Conservation (phyloP, 1,140 invertebrate genomes). For the Drosophila carrolli region DNA sequence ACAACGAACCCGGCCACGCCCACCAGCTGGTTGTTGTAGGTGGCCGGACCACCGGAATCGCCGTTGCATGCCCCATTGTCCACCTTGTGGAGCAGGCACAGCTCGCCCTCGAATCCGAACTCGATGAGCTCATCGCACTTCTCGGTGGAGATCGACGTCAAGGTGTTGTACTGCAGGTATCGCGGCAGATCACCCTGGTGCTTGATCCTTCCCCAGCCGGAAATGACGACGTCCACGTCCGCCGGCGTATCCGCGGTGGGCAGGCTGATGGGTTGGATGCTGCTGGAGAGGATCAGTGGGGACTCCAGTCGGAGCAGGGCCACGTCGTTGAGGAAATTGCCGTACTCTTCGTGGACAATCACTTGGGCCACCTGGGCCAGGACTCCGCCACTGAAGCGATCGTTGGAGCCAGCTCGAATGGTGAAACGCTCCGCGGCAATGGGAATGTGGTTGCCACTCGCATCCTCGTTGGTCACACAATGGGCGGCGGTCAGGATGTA, state of each 20-base stretch:
- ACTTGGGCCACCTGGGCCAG: slow-evolving; percentile 45
- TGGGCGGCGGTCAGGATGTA: slow-evolving; percentile 87
- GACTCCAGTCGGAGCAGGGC: slow-evolving; percentile 84
- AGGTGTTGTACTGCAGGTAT: slow-evolving; percentile 61
- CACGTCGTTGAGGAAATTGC: slow-evolving; percentile 84
- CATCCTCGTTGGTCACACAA: slow-evolving; percentile 73
- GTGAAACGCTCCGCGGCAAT: slow-evolving; percentile 20
- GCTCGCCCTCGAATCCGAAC: slow-evolving; percentile 25
- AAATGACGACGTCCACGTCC: slow-evolving; percentile 70
- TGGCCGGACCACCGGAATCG: slow-evolving; percentile 73
- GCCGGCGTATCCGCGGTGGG: slow-evolving; percentile 61
- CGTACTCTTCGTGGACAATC: slow-evolving; percentile 82
- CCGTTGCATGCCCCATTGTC: slow-evolving; percentile 69
- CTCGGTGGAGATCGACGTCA: slow-evolving; percentile 37
- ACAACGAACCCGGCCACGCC: slow-evolving; percentile 69
- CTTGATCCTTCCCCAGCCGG: slow-evolving; percentile 85
- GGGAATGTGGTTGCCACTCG: not conserved
- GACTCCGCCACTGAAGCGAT: slow-evolving; percentile 62
- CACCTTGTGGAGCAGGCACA: slow-evolving; percentile 59
- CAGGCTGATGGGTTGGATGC: slow-evolving; percentile 77
- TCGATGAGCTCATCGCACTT: slow-evolving; percentile 34
- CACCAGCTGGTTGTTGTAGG: slow-evolving; percentile 65
- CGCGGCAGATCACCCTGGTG: slow-evolving; percentile 62
- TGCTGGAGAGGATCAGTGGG: slow-evolving; percentile 68
- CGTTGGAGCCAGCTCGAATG: slow-evolving; percentile 57